These are phyloP conservation scores for Proteles cristata DNA, from an alignment of 2,113 vertebrate genomes.

Conservation along the genomic window DNA sequence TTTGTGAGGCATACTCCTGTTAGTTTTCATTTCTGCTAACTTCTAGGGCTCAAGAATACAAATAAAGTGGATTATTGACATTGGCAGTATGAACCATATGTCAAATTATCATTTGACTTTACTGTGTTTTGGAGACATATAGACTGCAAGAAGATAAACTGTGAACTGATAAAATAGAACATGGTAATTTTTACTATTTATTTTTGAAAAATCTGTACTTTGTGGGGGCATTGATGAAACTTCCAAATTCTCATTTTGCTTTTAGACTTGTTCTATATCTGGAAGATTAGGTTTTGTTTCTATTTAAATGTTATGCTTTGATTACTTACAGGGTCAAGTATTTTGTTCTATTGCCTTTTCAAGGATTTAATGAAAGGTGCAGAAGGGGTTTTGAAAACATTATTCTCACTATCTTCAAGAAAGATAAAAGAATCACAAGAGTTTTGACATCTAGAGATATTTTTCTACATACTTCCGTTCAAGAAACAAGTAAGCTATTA, in stretches of 20 bases:
- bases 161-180: neutral
- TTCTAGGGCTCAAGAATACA: neutral
- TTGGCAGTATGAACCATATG: neutral
- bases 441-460: neutral
- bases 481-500: neutral
- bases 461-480: neutral
- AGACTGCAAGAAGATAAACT: neutral
- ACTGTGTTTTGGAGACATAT: neutral
- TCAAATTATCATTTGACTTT: neutral
- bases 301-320: neutral
- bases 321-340: neutral
- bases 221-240: neutral
- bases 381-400: slow-evolving; percentile 3
- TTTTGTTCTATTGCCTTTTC: slow-evolving; percentile 16
- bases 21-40: neutral
- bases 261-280: neutral
- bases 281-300: slow-evolving; percentile 10
- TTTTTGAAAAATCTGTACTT: neutral
- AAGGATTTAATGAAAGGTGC: slow-evolving; percentile 4
- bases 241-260: neutral
- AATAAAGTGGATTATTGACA: neutral
- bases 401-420: slow-evolving; percentile 2
- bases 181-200: neutral
- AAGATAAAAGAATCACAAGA: neutral
- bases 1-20: neutral